A percentile compares a stretch with the other conserved stretches of the same genome.
phyloP scores from a whole-genome alignment of 1,140 invertebrate genomes.

The Drosophila prosaltans region DNA sequence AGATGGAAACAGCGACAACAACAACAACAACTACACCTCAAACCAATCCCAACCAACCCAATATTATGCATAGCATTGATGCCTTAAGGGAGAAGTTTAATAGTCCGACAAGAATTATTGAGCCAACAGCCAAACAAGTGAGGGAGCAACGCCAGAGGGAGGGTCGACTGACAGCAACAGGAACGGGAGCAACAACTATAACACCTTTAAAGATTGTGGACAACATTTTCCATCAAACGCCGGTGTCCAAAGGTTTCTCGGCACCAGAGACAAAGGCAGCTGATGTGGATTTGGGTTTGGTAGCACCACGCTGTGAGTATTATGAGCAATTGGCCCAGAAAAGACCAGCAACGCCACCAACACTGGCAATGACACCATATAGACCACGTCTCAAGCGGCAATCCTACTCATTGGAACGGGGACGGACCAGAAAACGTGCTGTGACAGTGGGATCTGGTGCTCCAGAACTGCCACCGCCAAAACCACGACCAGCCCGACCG shows the following conservation, averaged over 20 bases:
- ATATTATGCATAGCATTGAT: slow-evolving; percentile 63
- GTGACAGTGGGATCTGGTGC: slow-evolving; percentile 21
- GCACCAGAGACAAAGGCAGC: slow-evolving; percentile 77
- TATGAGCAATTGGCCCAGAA: slow-evolving; percentile 68
- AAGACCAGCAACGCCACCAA: slow-evolving; percentile 37
- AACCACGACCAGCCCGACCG: slow-evolving; percentile 52
- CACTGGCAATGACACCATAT: slow-evolving; percentile 25
- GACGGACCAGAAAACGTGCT: slow-evolving; percentile 45
- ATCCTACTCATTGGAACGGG: slow-evolving; percentile 68
- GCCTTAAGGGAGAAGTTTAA: slow-evolving; percentile 72
- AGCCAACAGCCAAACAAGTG: slow-evolving; percentile 44
- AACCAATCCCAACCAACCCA: slow-evolving; percentile 26
- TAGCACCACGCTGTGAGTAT: slow-evolving; percentile 71
- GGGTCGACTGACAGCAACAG: slow-evolving; percentile 11
- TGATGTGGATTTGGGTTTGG: slow-evolving; percentile 69
- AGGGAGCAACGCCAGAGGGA: slow-evolving; percentile 38
- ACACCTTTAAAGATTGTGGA: slow-evolving; percentile 14
- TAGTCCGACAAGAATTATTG: slow-evolving; percentile 68
- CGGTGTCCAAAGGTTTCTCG: slow-evolving; percentile 64
- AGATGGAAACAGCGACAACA: slow-evolving; percentile 6
- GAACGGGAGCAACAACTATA: slow-evolving; percentile 2
- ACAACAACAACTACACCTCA: background rate
- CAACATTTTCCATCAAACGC: slow-evolving; percentile 32
- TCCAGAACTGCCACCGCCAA: slow-evolving; percentile 67
- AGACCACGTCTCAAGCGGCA: slow-evolving; percentile 57